Evolutionary conservation across 2,888 invertebrate species (phyloP), one percentile per base, ranked within the genome.

Genomic region (Scaptodrosophila latifasciaeformis): DNA sequence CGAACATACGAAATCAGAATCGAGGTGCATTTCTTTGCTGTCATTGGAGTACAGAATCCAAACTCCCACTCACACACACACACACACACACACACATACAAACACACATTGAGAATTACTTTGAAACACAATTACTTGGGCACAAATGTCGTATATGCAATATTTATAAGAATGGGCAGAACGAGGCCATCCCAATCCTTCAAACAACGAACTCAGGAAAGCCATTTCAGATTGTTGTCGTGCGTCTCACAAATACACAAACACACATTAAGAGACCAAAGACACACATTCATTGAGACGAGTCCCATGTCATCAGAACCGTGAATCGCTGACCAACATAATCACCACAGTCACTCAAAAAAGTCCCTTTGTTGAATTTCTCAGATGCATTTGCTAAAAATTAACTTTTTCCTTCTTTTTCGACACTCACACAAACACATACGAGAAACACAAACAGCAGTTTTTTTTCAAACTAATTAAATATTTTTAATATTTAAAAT

Each of bases 131-230:
- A 43, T 43, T 24, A 24, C 24, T 7, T 29, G 2, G 10, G 21
- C 56, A 62, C 65, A 69, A 62, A 65, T 69, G 69, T 69, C 62
- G 69, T 76, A 75, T 78, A 78, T 75, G 78, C 75, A 66, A 75
- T 66, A 58, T 57, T 54, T 59, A 70, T 40, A 15, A 52, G 30
- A n/a, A 15, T 47, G 15, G 12, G 15, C 39, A 51, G 66, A 72
- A 40, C 43, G 63, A 39, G 37, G 46, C 52, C 37, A 50, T 34
- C 30, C 7, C n/a, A 21, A 17, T 17, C 17, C 21, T 18, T 9
- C n/a, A 37, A 15, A 45, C 18, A 45, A 34, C 4, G 18, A 54
- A 53, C 50, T 19, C 12, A 34, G 34, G 6, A n/a, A n/a, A n/a
- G n/a, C n/a, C 24, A 7, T 24, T 24, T 24, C 24, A 7, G 24